Evolutionary conservation across 2,888 invertebrate genomes (phyloP), one percentile per base, ranked within the genome.

Genomic region (Drosophila maculinotata): DNA sequence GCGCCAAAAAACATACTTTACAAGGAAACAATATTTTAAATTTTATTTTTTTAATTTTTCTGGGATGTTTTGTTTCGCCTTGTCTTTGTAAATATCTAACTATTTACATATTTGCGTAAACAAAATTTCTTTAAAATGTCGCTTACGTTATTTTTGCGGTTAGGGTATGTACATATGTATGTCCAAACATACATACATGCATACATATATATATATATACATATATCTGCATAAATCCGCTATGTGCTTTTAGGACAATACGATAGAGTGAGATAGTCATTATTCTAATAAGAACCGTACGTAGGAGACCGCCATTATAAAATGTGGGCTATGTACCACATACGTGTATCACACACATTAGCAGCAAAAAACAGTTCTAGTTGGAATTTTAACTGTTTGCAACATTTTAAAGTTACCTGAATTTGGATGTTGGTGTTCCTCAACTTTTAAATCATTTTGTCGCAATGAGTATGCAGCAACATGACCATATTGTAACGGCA

Each of bases 401-500:
- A 4, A 31, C 4, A 31, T 20, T 45, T n/a, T n/a, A n/a, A n/a
- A n/a, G n/a, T n/a, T 56, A 73, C 73, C 74, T 17, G 15, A 23
- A 17, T 62, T 42, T 4, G 33, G 33, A 14, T 51, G 35, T 1
- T 65, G 15, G 7, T 53, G n/a, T 31, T 56, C 36, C 0, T 7
- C 6, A 14, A 1, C n/a, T 35, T 70, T 26, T 1, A 67, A 25
- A 42, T 79, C 68, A 47, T 79, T 81, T 28, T 86, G 57, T 0
- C 84, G 63, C 12, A 76, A 47, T 1, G 81, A 66, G 68, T 68
- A 79, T 5, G 77, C 60, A 4, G 25, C 20, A 6, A 47, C 47
- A 25, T 31, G 12, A n/a, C 45, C 2, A 12, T 44, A 7, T 17
- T 63, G 48, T 15, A 31, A 9, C 33, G 28, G 9, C 20, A 68